Conservation (phyloP, 2,113 vertebrate genomes). For the Dipodomys stephensi region DNA sequence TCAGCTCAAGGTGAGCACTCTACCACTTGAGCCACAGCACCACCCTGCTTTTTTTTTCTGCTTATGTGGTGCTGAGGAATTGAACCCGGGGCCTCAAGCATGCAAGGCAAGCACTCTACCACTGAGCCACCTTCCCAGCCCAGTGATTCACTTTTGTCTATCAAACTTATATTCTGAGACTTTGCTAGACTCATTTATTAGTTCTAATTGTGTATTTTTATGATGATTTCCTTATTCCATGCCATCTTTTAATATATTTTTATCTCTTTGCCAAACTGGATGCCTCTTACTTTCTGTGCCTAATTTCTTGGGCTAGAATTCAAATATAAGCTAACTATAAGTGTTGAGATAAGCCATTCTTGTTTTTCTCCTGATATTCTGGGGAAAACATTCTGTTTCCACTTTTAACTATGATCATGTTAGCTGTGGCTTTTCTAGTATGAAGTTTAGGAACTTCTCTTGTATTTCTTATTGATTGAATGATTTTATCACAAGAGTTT, state of each 20-base stretch:
- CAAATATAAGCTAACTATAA: not conserved
- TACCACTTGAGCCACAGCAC: too few species aligned
- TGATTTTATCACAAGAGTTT: not conserved
- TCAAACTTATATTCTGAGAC: not conserved
- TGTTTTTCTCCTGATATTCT: not conserved
- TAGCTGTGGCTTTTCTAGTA: not conserved
- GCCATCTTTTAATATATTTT: not conserved
- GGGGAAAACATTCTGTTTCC: not conserved
- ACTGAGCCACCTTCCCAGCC: too few species aligned
- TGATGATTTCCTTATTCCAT: not conserved
- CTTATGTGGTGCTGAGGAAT: too few species aligned
- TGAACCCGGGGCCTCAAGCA: too few species aligned
- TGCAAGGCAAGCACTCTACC: too few species aligned
- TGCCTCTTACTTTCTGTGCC: not conserved
- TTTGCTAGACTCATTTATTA: not conserved
- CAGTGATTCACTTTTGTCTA: not conserved
- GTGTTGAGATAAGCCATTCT: not conserved
- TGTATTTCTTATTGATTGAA: not conserved
- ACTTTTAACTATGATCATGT: not conserved
- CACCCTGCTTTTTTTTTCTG: too few species aligned
- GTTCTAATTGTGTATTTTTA: not conserved
- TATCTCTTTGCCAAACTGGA: not conserved
- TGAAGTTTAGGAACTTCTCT: not conserved
- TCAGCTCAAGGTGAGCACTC: too few species aligned
- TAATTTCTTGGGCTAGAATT: not conserved